Percentiles rank a stretch among this genome's conserved stretches.
Conservation (phyloP, 2,113 vertebrate genomes). For the Poeciliopsis occidentalis region DNA sequence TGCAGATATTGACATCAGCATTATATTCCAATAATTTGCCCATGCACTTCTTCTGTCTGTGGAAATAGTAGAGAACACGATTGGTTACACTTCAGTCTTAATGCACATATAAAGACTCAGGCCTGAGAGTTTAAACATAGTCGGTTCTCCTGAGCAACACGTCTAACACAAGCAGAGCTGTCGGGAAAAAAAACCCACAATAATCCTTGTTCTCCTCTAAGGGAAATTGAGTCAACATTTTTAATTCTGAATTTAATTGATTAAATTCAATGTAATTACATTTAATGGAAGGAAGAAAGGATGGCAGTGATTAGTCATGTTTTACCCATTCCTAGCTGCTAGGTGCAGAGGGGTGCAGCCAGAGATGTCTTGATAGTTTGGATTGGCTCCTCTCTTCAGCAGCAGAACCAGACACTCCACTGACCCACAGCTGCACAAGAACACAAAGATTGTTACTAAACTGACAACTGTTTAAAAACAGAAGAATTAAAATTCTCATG, state of each 20-base stretch:
- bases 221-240: too few relatives aligned
- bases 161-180: neutral
- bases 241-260: too few relatives aligned
- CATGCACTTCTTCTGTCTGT: conserved; percentile 99
- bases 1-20: conserved; percentile 99
- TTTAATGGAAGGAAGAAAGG: too few relatives aligned
- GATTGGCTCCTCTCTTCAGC: conserved; percentile 95
- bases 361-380: conserved; percentile 99
- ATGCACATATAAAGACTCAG: neutral
- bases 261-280: too few relatives aligned
- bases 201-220: too few relatives aligned
- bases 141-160: neutral
- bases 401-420: conserved; percentile 95
- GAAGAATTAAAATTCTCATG: too few relatives aligned
- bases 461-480: neutral
- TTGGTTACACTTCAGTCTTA: neutral
- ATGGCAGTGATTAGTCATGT: too few relatives aligned
- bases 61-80: neutral
- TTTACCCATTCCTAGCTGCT: conserved; percentile 96
- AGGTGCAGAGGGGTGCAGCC: conserved; percentile 97
- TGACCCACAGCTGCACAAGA: conserved; percentile 89
- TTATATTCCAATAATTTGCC: conserved; percentile 93
- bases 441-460: neutral
- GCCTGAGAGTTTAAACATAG: neutral
- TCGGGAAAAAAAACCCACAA: too few relatives aligned